Evolutionary conservation across 2,797 vertebrate genomes (phyloP).

Genomic region (Allobates femoralis): DNA sequence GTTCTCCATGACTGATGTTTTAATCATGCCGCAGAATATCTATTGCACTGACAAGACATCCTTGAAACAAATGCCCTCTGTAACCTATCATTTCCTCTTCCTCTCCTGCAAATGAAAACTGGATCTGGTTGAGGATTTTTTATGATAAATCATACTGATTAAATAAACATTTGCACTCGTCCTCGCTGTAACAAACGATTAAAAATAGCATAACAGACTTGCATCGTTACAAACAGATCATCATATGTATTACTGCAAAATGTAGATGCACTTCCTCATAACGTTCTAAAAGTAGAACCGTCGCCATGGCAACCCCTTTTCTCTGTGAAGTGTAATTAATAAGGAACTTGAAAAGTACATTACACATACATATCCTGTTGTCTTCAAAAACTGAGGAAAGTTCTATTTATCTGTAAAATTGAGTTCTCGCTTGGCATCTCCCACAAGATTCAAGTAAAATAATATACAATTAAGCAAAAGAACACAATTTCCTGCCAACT

Average conservation of each 20-base stretch:
- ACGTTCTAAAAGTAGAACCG: conserved; percentile 62
- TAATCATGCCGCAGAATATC: background rate
- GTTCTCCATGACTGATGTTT: background rate
- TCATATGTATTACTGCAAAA: conserved; percentile 61
- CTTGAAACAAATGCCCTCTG: background rate
- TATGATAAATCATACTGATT: conserved; percentile 29
- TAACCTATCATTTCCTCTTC: conserved; percentile 2
- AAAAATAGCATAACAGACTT: conserved; percentile 53
- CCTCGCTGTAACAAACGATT: background rate
- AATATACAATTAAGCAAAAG: background rate
- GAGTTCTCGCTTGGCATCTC: background rate
- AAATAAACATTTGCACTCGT: conserved; percentile 25
- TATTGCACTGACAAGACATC: conserved; percentile 10
- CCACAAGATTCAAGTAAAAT: background rate
- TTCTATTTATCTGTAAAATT: conserved; percentile 42
- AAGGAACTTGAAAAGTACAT: conserved; percentile 59
- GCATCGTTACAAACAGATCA: conserved; percentile 49
- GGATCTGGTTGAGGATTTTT: conserved; percentile 5
- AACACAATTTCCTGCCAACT: background rate
- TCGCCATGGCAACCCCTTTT: conserved; percentile 55
- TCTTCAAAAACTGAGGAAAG: conserved; percentile 47
- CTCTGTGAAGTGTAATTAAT: conserved; percentile 64
- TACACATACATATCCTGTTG: conserved; percentile 61
- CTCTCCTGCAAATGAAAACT: background rate
- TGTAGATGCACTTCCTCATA: conserved; percentile 55